A percentile compares a stretch with the other conserved stretches of the same genome.
These are phyloP conservation scores for Epirrhoe alternata DNA, from an alignment of 2,888 invertebrate genomes.

Conservation along the genomic window DNA sequence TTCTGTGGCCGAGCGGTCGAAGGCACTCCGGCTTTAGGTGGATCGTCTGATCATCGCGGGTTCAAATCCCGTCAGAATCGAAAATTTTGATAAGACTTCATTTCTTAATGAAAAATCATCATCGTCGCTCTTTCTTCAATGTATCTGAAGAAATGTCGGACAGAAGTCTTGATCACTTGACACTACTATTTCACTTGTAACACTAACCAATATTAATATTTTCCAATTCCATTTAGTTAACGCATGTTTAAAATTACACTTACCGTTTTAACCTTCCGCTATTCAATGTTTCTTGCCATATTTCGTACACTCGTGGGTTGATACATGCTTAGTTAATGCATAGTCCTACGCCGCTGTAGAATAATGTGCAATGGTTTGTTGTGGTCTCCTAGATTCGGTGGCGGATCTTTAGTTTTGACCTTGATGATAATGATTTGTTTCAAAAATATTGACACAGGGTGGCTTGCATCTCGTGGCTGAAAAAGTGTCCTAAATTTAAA, in stretches of 20 bases:
- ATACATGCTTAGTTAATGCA: conserved; percentile 23
- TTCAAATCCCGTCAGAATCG: no score
- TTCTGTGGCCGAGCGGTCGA: no score
- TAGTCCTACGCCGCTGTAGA: conserved; percentile 17
- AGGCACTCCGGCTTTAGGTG: no score
- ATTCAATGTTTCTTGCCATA: conserved; percentile 11
- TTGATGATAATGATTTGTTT: not conserved
- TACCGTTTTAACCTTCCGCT: conserved; percentile 7
- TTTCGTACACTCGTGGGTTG: conserved; percentile 24
- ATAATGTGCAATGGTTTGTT: conserved; percentile 2
- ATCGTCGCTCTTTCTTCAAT: no score
- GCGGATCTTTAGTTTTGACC: conserved; percentile 2
- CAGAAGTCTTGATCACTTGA: no score
- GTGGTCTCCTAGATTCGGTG: conserved; percentile 1
- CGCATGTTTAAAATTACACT: conserved; percentile 6
- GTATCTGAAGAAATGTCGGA: no score
- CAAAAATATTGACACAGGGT: not conserved
- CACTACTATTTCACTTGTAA: not conserved
- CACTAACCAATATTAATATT: not conserved
- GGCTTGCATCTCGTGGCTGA: no score
- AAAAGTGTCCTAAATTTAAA: no score
- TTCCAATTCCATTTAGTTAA: not conserved
- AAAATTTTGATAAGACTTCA: no score
- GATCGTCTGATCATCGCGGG: no score
- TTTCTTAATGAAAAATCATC: no score